phyloP scores from a whole-genome alignment of 2,888 invertebrate genomes.

The Furcula furcula region DNA sequence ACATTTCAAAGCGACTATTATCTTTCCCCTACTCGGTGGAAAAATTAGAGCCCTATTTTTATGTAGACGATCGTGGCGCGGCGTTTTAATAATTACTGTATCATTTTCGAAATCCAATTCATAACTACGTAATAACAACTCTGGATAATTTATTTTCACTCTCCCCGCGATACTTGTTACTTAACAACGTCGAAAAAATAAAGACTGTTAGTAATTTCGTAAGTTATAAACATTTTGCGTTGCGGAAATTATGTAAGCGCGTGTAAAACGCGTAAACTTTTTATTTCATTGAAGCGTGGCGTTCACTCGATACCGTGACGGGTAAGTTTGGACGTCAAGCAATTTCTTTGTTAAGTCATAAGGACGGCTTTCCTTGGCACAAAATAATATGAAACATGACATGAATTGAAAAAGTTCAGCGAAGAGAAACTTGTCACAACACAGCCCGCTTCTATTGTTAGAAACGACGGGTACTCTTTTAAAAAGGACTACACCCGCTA shows the following conservation, averaged over 20 bases:
- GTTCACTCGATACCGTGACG: constrained; percentile 41
- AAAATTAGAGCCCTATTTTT: not conserved
- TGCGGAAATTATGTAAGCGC: constrained; percentile 33
- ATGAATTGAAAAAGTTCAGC: constrained; percentile 66
- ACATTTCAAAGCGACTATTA: constrained; percentile 26
- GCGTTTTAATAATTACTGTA: not conserved
- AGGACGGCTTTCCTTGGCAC: constrained; percentile 55
- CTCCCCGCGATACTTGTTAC: constrained; percentile 6
- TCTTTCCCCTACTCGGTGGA: constrained; percentile 15
- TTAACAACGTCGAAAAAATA: constrained; percentile 11
- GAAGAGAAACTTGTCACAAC: constrained; percentile 43
- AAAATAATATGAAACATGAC: constrained; percentile 64
- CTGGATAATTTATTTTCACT: constrained; percentile 10
- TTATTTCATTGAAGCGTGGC: constrained; percentile 47
- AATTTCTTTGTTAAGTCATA: constrained; percentile 55
- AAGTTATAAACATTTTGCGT: constrained; percentile 34
- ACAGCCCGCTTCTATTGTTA: constrained; percentile 42
- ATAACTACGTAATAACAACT: constrained; percentile 7
- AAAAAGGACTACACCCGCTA: constrained; percentile 15
- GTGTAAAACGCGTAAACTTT: constrained; percentile 41
- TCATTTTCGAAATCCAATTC: not conserved
- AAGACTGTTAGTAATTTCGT: constrained; percentile 25
- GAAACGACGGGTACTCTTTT: constrained; percentile 31
- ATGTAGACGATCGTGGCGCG: not conserved
- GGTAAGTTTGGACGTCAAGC: constrained; percentile 46